A percentile compares a stretch with the other conserved stretches of the same genome.
Conservation (phyloP, 2,797 vertebrate genomes). For the Fratercula arctica region DNA sequence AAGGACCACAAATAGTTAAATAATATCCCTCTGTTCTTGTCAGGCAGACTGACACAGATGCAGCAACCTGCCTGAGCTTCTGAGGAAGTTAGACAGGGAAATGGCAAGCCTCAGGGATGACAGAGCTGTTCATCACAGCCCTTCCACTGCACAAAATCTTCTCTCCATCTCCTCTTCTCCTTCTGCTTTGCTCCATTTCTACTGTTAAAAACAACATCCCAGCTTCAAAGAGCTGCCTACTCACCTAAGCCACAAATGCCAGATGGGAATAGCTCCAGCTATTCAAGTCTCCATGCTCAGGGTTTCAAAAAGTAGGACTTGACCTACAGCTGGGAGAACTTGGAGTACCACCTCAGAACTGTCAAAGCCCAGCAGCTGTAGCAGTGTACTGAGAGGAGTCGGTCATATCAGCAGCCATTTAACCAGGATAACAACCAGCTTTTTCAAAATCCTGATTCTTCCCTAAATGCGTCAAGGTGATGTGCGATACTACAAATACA, state of each 20-base stretch:
- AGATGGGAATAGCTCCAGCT: neutral
- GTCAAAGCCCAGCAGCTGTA: neutral
- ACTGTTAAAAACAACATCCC: neutral
- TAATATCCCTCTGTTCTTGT: neutral
- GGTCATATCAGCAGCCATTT: neutral
- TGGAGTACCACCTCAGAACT: neutral
- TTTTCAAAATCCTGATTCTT: neutral
- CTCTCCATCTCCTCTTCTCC: neutral
- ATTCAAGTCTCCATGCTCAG: neutral
- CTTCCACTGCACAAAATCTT: neutral
- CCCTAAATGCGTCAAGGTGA: neutral
- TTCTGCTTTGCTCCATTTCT: neutral
- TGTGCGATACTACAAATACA: neutral
- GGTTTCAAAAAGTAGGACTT: neutral
- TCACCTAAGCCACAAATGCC: neutral
- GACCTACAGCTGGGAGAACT: neutral
- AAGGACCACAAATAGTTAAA: constrained; percentile 41
- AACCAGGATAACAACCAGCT: neutral
- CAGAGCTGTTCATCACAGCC: neutral
- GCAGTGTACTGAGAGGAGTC: neutral
- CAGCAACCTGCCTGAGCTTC: neutral
- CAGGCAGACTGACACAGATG: neutral
- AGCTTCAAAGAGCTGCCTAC: neutral
- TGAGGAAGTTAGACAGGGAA: neutral
- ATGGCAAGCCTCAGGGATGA: neutral